A percentile compares a stretch with the other conserved stretches of the same genome.
These are phyloP conservation scores for Istiophorus platypterus DNA, from an alignment of 2,113 vertebrate species.

Conservation along the genomic window DNA sequence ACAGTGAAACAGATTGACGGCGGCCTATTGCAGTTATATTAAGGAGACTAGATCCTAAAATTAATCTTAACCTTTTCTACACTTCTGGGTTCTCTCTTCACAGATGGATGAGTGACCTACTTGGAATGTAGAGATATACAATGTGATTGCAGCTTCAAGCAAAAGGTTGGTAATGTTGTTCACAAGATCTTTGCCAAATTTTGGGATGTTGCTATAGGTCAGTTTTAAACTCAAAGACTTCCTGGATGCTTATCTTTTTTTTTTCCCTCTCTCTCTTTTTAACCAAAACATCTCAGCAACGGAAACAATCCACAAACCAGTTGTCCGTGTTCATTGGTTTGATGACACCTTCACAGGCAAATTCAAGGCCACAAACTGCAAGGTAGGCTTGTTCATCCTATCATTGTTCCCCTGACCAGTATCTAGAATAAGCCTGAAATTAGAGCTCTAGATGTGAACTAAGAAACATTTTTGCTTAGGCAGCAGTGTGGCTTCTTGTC, in stretches of 20 bases:
- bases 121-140: not conserved
- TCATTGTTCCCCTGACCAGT: conserved; percentile 3
- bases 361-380: conserved; percentile 9
- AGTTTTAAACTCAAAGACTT: not conserved
- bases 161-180: not conserved
- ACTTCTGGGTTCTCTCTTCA: not conserved
- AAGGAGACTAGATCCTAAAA: not conserved
- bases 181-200: not conserved
- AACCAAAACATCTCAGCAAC: not conserved
- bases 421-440: conserved; percentile 23
- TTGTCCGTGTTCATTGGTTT: conserved; percentile 5
- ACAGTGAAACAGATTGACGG: not conserved
- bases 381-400: not conserved
- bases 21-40: not conserved
- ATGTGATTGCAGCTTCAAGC: not conserved
- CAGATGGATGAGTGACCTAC: not conserved
- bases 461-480: conserved; percentile 10
- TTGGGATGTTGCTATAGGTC: not conserved
- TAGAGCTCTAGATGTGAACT: conserved; percentile 10
- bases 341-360: conserved; percentile 20
- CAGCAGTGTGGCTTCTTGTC: not conserved
- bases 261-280: too few relatives aligned
- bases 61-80: not conserved
- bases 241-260: not conserved
- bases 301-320: not conserved